Evolutionary conservation across 1,140 invertebrate genomes (phyloP).

Genomic region (Formica exsecta): DNA sequence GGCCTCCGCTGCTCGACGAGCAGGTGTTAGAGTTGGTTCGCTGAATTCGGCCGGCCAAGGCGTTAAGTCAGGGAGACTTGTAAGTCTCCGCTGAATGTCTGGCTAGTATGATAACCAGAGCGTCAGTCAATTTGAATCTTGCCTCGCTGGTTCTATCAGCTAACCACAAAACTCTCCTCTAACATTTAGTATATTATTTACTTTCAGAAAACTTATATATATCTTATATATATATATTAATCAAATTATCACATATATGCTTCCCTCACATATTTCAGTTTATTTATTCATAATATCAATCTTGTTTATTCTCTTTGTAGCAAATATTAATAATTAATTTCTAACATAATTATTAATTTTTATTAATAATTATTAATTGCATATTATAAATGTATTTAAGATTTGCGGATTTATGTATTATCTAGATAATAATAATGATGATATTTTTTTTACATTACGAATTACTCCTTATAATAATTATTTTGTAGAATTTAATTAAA

Average conservation of each 20-base stretch:
- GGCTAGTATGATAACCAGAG: constrained; percentile 68
- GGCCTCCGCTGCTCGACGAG: constrained; percentile 15
- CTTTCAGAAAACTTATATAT: not conserved
- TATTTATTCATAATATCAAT: constrained; percentile 9
- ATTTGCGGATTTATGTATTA: too few relatives aligned
- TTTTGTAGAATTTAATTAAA: not conserved
- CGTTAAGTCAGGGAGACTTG: constrained; percentile 69
- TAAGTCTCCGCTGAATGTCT: constrained; percentile 64
- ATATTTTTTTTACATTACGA: too few relatives aligned
- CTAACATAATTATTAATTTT: not conserved
- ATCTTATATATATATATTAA: not conserved
- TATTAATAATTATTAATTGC: not conserved
- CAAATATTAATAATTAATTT: not conserved
- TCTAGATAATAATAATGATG: not conserved
- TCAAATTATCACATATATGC: not conserved
- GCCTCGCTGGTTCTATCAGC: not conserved
- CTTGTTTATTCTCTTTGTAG: not conserved
- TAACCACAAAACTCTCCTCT: constrained; percentile 27
- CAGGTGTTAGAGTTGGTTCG: constrained; percentile 30
- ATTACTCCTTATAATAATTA: not conserved
- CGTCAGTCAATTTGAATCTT: constrained; percentile 46
- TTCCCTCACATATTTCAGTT: not conserved
- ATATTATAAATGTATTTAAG: too few relatives aligned
- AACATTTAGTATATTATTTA: constrained; percentile 20
- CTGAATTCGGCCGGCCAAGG: constrained; percentile 36